These are phyloP conservation scores for Pterostichus niger DNA, from an alignment of 2,888 invertebrate species.

Conservation along the genomic window DNA sequence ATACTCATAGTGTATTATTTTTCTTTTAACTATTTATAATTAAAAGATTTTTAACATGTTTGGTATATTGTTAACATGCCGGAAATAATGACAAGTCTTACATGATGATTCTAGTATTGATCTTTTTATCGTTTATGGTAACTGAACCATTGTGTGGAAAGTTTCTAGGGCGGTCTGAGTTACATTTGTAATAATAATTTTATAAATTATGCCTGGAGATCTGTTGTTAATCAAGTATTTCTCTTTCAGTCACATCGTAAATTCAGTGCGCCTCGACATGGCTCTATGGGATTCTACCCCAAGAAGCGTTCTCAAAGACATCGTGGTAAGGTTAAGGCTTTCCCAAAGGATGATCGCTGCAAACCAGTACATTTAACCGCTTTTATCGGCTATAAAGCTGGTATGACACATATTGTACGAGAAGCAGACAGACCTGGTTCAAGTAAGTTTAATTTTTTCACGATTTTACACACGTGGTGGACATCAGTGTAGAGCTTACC, in stretches of 20 bases:
- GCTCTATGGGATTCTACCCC: slow-evolving; percentile 99
- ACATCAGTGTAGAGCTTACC: slow-evolving; percentile 73
- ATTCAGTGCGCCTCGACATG: slow-evolving; percentile 99
- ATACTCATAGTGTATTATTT: slow-evolving; percentile 14
- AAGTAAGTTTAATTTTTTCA: slow-evolving; percentile 84
- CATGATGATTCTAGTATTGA: slow-evolving; percentile 84
- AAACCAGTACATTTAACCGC: slow-evolving; percentile 99
- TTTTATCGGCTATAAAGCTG: slow-evolving; percentile 99
- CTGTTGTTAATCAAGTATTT: neutral
- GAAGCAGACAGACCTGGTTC: slow-evolving; percentile 99
- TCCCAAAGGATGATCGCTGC: slow-evolving; percentile 97
- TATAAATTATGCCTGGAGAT: slow-evolving; percentile 5
- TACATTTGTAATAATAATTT: slow-evolving; percentile 13
- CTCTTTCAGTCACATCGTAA: slow-evolving; percentile 97
- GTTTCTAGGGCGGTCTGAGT: slow-evolving; percentile 88
- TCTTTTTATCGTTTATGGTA: slow-evolving; percentile 81
- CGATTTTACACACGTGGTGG: slow-evolving; percentile 39
- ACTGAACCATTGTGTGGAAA: slow-evolving; percentile 83
- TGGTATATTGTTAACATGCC: slow-evolving; percentile 11
- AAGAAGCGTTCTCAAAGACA: slow-evolving; percentile 98
- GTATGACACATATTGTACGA: slow-evolving; percentile 99
- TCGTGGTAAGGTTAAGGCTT: slow-evolving; percentile 99
- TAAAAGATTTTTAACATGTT: neutral
- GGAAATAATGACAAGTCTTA: slow-evolving; percentile 67
- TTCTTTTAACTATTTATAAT: neutral